These are phyloP conservation scores for Lasiurus borealis DNA, from an alignment of 2,113 vertebrate genomes.

Conservation along the genomic window DNA sequence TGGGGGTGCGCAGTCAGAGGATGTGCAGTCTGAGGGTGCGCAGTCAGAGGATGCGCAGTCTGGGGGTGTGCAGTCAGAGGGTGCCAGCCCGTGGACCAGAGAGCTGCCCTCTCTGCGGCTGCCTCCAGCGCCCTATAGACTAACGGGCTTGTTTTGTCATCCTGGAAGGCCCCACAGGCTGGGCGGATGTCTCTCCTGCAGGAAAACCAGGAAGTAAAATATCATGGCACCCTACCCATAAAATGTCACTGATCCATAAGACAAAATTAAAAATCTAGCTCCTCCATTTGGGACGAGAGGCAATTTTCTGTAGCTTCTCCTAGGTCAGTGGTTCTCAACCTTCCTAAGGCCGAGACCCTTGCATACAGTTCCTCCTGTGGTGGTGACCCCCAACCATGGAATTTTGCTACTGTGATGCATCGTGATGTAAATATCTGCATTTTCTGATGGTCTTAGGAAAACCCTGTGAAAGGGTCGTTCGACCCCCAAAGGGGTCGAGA, in stretches of 20 bases:
- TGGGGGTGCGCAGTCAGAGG: too few relatives aligned
- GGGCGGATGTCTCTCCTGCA: not conserved
- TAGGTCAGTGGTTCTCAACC: too few relatives aligned
- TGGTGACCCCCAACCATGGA: too few relatives aligned
- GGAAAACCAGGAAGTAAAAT: conserved; percentile 55
- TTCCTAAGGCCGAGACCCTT: too few relatives aligned
- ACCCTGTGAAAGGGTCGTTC: too few relatives aligned
- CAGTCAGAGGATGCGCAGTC: too few relatives aligned
- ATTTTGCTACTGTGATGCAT: too few relatives aligned
- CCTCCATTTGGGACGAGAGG: conserved; percentile 44
- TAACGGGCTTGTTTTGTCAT: not conserved
- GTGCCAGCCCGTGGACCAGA: not conserved
- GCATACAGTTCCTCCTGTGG: too few relatives aligned
- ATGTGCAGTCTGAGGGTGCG: not conserved
- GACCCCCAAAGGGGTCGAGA: too few relatives aligned
- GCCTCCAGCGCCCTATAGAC: not conserved
- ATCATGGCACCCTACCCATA: not conserved
- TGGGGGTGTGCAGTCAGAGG: too few relatives aligned
- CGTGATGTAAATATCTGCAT: too few relatives aligned
- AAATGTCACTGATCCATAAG: conserved; percentile 56
- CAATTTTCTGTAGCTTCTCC: conserved; percentile 53
- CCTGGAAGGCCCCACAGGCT: not conserved
- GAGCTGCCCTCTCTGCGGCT: conserved; percentile 29
- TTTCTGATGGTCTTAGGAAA: too few relatives aligned
- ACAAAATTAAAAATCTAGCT: conserved; percentile 52